Evolutionary conservation across 2,888 invertebrate genomes (phyloP).

Genomic region (Mycogona germanica): DNA sequence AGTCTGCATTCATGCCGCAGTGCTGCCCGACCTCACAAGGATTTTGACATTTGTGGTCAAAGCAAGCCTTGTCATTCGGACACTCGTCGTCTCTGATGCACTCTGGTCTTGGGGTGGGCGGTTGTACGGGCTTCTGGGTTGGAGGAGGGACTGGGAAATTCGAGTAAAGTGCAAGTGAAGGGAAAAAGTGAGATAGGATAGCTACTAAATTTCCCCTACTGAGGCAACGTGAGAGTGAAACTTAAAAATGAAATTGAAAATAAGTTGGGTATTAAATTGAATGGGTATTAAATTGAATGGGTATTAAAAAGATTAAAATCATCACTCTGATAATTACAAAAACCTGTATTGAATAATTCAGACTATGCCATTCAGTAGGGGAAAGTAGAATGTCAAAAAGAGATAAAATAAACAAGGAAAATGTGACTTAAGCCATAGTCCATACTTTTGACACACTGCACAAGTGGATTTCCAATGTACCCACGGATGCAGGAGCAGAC

Average conservation of each 20-base stretch:
- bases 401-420: background rate
- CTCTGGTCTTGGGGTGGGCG: constrained; percentile 14
- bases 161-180: too few species aligned
- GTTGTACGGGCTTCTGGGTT: background rate
- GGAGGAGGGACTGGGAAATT: background rate
- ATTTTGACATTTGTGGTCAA: constrained; percentile 29
- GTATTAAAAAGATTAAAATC: background rate
- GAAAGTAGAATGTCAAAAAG: too few species aligned
- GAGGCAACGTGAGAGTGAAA: too few species aligned
- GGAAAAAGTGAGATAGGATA: too few species aligned
- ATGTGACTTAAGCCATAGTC: background rate
- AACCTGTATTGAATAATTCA: too few species aligned
- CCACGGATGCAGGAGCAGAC: constrained; percentile 66
- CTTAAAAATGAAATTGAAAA: too few species aligned
- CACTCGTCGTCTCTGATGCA: constrained; percentile 14
- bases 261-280: too few species aligned
- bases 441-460: background rate
- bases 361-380: too few species aligned
- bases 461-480: constrained; percentile 39
- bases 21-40: constrained; percentile 49
- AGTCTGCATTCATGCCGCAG: background rate
- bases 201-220: too few species aligned
- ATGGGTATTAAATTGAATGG: too few species aligned
- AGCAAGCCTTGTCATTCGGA: constrained; percentile 13
- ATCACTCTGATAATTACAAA: too few species aligned